A percentile compares a stretch with the other conserved stretches of the same genome.
These are phyloP conservation scores for Triplophysa dalaica DNA, from an alignment of 2,113 vertebrate genomes.

Conservation along the genomic window DNA sequence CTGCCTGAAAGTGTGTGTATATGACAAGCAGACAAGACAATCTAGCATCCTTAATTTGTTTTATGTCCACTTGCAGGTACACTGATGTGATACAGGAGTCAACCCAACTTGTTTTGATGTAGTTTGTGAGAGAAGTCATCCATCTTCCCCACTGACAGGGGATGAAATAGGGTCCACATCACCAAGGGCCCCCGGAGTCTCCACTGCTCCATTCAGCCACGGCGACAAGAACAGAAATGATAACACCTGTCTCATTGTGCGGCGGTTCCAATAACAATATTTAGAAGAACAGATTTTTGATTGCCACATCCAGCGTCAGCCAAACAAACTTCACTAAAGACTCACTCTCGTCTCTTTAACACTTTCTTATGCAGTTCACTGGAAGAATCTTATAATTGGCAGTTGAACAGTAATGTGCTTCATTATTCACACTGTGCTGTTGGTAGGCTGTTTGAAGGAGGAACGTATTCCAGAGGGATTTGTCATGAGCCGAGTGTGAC, in stretches of 20 bases:
- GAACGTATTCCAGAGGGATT: not conserved
- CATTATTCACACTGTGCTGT: conserved; percentile 33
- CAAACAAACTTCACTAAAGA: not conserved
- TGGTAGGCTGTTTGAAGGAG: conserved; percentile 11
- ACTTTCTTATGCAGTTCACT: not conserved
- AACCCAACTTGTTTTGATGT: conserved; percentile 37
- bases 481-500: conserved; percentile 12
- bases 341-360: not conserved
- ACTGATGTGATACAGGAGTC: conserved; percentile 39
- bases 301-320: not conserved
- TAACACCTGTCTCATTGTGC: not conserved
- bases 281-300: not conserved
- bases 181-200: not conserved
- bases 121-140: conserved; percentile 34
- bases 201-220: not conserved
- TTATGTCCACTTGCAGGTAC: conserved; percentile 19
- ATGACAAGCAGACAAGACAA: conserved; percentile 20
- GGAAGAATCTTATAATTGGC: conserved; percentile 22
- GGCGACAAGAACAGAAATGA: not conserved
- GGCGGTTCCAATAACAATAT: not conserved
- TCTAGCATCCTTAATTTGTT: conserved; percentile 16
- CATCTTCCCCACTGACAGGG: conserved; percentile 47
- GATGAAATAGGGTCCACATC: conserved; percentile 40
- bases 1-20: not conserved
- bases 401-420: conserved; percentile 31